Base-by-base conservation (phyloP, 2,113 vertebrate species). In the Gadus macrocephalus region DNA sequence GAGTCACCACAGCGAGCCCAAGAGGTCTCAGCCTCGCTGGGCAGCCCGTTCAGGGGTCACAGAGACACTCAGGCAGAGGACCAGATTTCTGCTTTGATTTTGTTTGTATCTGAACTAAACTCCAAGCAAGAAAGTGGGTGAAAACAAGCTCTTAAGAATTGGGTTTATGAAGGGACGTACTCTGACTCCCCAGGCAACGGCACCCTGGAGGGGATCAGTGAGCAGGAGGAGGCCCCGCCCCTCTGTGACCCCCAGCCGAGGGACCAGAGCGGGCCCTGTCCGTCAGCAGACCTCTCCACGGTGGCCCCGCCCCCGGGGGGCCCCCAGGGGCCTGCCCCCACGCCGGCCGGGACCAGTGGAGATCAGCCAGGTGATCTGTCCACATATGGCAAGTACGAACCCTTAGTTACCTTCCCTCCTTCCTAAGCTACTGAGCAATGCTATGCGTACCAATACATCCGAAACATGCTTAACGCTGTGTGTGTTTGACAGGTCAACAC, bases 151-250 rank as follows among this genome's bases (percentile, higher is more conserved):
- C 2, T 12, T 49, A 49, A 9, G 11, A 49, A 35, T 35, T 3
- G 4, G 31, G 5, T 31, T 31, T 4, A 2, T 6, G 31, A 35
- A 35, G 4, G 31, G 31, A 25, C 25, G 2, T 25, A 6, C 38
- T 49, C 1, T 61, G 56, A 22, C 9, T 70, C 76, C 67, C 11
- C 86, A 89, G 89, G 74, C 55, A 90, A 91, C 72, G 84, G 81
- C 69, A 90, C 87, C 69, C 87, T 96, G 81, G 93, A 94, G 78
- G 95, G 94, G 84, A 95, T 96, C 70, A 91, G 88, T 86, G 96
- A 97, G 83, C 93, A 92, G 75, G 95, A 97, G 75, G 95, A 97
- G 84, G 83, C 85, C 1, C 83, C 85, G 20, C 64, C 80, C 64
- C 79, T 84, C 78, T 71, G 73, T 12, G 81, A 85, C n/a, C 77